phyloP scores from a whole-genome alignment of 2,888 invertebrate genomes.

The Scotopteryx bipunctaria region DNA sequence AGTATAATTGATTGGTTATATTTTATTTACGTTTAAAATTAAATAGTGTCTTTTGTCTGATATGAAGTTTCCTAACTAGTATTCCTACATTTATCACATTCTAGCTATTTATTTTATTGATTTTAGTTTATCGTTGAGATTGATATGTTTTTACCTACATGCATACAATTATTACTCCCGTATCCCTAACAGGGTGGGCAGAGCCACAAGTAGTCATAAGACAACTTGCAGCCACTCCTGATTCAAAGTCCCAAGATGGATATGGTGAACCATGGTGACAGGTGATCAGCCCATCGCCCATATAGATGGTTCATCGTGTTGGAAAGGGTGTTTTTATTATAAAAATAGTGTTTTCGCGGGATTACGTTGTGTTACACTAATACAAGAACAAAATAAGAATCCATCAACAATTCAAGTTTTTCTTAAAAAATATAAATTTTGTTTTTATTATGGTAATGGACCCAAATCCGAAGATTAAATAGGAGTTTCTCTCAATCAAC shows the following conservation, averaged over 20 bases:
- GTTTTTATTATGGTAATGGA: too few species aligned
- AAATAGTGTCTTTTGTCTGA: constrained; percentile 22
- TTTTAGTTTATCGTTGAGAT: constrained; percentile 22
- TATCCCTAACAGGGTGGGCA: too few species aligned
- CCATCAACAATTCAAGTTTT: background rate
- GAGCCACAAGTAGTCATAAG: too few species aligned
- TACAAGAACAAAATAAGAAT: constrained; percentile 2
- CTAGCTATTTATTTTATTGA: constrained; percentile 27
- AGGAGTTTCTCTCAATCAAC: too few species aligned
- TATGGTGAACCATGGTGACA: too few species aligned
- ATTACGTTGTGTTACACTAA: constrained; percentile 11
- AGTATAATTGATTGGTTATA: constrained; percentile 4
- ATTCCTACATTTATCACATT: constrained; percentile 29
- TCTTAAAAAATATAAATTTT: too few species aligned
- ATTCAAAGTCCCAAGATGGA: too few species aligned
- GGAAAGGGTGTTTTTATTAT: too few species aligned
- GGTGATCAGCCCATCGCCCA: too few species aligned
- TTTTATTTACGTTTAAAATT: constrained; percentile 18
- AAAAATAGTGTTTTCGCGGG: constrained; percentile 14
- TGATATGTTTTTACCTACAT: constrained; percentile 25
- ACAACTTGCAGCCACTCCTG: too few species aligned
- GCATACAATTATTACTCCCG: too few species aligned
- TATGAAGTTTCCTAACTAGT: constrained; percentile 21
- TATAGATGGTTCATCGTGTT: too few species aligned
- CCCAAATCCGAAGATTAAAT: background rate